Evolutionary conservation across 2,888 invertebrate species (phyloP).

Genomic region (Fabriciana adippe): DNA sequence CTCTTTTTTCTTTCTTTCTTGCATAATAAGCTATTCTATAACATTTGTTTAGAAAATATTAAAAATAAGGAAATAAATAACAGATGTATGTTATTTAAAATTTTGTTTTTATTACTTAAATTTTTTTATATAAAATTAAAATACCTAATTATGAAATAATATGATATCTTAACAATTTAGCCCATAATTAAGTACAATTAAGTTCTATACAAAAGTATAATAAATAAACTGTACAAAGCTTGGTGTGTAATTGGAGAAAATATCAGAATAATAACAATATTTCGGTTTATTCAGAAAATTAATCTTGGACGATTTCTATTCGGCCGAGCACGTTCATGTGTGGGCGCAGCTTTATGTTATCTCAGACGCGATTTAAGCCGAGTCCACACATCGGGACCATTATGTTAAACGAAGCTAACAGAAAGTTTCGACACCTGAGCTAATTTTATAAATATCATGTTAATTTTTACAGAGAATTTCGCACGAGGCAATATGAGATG

Average conservation of each 20-base stretch:
- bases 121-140: too few species aligned
- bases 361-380: slow-evolving; percentile 30
- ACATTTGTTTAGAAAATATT: not conserved
- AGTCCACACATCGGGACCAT: slow-evolving; percentile 40
- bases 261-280: not conserved
- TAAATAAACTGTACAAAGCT: too few species aligned
- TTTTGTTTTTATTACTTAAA: too few species aligned
- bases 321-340: slow-evolving; percentile 27
- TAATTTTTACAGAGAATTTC: slow-evolving; percentile 65
- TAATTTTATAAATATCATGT: slow-evolving; percentile 64
- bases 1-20: slow-evolving; percentile 9
- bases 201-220: too few species aligned
- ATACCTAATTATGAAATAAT: too few species aligned
- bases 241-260: not conserved
- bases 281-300: slow-evolving; percentile 12
- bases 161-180: too few species aligned
- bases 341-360: slow-evolving; percentile 34
- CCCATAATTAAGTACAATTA: too few species aligned
- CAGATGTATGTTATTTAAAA: not conserved
- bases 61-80: not conserved
- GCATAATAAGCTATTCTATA: slow-evolving; percentile 2
- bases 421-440: slow-evolving; percentile 60
- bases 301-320: slow-evolving; percentile 14
- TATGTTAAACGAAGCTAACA: slow-evolving; percentile 50
- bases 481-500: slow-evolving; percentile 64